A percentile compares a stretch with the other conserved stretches of the same genome.
These are phyloP conservation scores for Aphelenchoides fujianensis DNA, from an alignment of 1,140 invertebrate species.

Conservation along the genomic window DNA sequence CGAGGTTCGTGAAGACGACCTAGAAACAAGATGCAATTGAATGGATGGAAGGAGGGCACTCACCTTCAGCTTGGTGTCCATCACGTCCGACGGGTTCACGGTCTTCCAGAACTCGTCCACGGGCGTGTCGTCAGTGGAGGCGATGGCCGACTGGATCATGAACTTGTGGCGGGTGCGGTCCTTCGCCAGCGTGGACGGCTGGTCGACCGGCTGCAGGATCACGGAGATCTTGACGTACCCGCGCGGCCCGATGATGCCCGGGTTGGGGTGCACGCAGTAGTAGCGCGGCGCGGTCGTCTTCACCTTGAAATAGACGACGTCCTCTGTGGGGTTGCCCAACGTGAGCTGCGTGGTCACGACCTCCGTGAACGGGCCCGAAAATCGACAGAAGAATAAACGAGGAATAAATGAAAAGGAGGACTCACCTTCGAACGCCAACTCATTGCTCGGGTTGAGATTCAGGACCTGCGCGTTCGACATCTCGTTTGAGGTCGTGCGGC, in stretches of 20 bases:
- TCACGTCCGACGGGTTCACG: slow-evolving; percentile 44
- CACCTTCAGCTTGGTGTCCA: slow-evolving; percentile 58
- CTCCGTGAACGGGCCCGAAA: slow-evolving; percentile 82
- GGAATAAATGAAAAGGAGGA: background rate
- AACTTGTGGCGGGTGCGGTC: slow-evolving; percentile 99
- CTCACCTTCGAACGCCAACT: slow-evolving; percentile 26
- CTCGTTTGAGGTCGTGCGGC: too few species aligned
- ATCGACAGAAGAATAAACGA: background rate
- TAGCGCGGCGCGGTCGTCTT: slow-evolving; percentile 98
- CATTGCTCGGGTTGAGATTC: slow-evolving; percentile 13
- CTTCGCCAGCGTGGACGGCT: slow-evolving; percentile 70
- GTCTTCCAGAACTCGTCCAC: slow-evolving; percentile 53
- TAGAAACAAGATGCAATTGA: slow-evolving; percentile 24
- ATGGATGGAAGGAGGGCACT: slow-evolving; percentile 15
- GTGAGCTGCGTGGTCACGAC: slow-evolving; percentile 84
- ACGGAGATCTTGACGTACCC: slow-evolving; percentile 73
- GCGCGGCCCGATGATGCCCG: slow-evolving; percentile 78
- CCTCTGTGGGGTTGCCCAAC: slow-evolving; percentile 80
- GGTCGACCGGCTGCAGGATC: slow-evolving; percentile 89
- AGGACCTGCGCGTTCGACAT: slow-evolving; percentile 54
- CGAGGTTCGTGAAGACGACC: background rate
- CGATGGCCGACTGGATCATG: slow-evolving; percentile 78
- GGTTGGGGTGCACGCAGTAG: slow-evolving; percentile 98
- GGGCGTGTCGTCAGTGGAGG: slow-evolving; percentile 37
- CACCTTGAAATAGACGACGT: slow-evolving; percentile 92